A percentile compares a stretch with the other conserved stretches of the same genome.
Evolutionary conservation across 2,888 invertebrate species (phyloP).

Genomic region (Pseudoips prasinana): DNA sequence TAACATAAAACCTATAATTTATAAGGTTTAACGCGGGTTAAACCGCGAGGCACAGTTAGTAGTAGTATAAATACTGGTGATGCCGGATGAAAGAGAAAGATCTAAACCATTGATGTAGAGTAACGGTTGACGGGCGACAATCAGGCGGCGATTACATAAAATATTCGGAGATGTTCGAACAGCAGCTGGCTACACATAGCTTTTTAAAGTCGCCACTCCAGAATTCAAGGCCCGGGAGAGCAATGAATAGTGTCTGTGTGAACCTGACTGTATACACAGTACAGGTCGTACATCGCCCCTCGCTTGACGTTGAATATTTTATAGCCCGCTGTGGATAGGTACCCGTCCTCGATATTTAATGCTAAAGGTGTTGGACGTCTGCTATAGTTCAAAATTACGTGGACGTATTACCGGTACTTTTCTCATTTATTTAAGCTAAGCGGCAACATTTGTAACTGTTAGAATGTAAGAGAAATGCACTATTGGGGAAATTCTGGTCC

Average conservation of each 20-base stretch:
- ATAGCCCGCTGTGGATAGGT: slow-evolving; percentile 29
- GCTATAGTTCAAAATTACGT: slow-evolving; percentile 27
- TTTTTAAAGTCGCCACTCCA: slow-evolving; percentile 34
- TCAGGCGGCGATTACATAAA: slow-evolving; percentile 16
- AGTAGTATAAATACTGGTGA: no score
- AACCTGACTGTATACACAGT: slow-evolving; percentile 12
- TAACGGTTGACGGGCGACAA: slow-evolving; percentile 17
- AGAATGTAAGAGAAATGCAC: no score
- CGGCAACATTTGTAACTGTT: slow-evolving; percentile 15
- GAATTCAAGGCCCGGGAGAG: slow-evolving; percentile 41
- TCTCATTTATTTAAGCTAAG: slow-evolving; percentile 24
- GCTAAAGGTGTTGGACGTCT: slow-evolving; percentile 31
- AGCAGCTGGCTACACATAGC: slow-evolving; percentile 39
- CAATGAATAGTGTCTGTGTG: slow-evolving; percentile 33
- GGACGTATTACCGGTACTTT: slow-evolving; percentile 22
- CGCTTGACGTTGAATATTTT: slow-evolving; percentile 37
- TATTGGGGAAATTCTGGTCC: background rate
- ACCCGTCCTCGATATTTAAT: slow-evolving; percentile 38
- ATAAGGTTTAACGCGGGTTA: no score
- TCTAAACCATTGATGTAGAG: no score
- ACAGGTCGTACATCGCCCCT: slow-evolving; percentile 6
- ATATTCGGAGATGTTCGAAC: slow-evolving; percentile 26
- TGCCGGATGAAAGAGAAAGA: no score
- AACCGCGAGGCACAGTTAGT: no score
- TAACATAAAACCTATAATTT: no score